Evolutionary conservation across 2,797 vertebrate species (phyloP).

Genomic region (Centroberyx gerrardi): DNA sequence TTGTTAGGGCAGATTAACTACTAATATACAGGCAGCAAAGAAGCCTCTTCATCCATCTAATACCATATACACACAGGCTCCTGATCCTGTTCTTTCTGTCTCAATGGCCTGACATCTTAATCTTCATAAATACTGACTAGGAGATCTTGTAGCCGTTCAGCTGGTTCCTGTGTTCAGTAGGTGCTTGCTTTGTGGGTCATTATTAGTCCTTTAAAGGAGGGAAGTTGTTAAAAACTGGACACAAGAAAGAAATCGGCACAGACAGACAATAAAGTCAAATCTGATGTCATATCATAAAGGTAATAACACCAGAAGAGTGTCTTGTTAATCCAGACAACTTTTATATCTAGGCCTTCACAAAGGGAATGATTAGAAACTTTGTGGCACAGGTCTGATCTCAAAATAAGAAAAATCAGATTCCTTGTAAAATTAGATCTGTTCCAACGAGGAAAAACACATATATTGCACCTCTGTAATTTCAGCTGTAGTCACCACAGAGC

Average conservation of each 20-base stretch:
- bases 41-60: slow-evolving; percentile 60
- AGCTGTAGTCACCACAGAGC: too few species aligned
- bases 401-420: too few species aligned
- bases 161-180: slow-evolving; percentile 5
- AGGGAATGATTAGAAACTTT: too few species aligned
- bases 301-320: too few species aligned
- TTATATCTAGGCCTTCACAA: too few species aligned
- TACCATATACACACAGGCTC: slow-evolving; percentile 44
- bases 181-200: slow-evolving; percentile 39
- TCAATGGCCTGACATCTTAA: slow-evolving; percentile 65
- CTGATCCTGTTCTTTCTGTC: slow-evolving; percentile 64
- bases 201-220: slow-evolving; percentile 35
- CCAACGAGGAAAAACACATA: too few species aligned
- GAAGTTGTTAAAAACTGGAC: slow-evolving; percentile 23
- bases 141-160: slow-evolving; percentile 9
- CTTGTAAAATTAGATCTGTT: too few species aligned
- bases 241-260: background rate
- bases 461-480: too few species aligned
- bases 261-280: background rate
- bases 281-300: background rate
- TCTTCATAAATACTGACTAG: slow-evolving; percentile 54
- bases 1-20: slow-evolving; percentile 79
- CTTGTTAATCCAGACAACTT: too few species aligned
- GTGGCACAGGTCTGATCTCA: too few species aligned
- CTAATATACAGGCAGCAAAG: slow-evolving; percentile 68